Percentiles rank a stretch among this genome's conserved stretches.
Conservation (phyloP, 1,140 invertebrate species). For the Lucilia sericata region DNA sequence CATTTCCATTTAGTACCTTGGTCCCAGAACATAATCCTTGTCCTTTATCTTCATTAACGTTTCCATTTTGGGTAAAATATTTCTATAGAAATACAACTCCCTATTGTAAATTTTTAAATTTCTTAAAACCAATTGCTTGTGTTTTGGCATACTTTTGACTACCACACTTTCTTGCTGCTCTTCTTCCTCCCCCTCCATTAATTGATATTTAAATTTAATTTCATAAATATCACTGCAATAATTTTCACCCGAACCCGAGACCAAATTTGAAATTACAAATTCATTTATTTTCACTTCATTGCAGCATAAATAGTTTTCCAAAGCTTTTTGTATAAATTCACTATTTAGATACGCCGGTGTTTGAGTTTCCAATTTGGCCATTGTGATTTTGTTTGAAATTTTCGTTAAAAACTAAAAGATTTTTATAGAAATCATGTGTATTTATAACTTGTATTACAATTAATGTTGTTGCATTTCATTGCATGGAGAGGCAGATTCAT, state of each 20-base stretch:
- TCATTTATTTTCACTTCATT: conserved; percentile 53
- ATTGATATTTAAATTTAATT: conserved; percentile 54
- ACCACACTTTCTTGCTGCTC: conserved; percentile 54
- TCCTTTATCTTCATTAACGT: conserved; percentile 56
- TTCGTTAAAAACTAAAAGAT: neutral
- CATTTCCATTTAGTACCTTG: conserved; percentile 45
- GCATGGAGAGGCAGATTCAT: neutral
- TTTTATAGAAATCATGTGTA: neutral
- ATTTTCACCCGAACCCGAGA: conserved; percentile 60
- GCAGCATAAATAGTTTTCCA: conserved; percentile 59
- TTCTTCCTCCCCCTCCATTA: conserved; percentile 39
- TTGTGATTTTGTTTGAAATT: neutral
- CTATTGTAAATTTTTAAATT: conserved; percentile 62
- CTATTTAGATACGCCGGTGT: conserved; percentile 42
- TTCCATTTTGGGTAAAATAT: conserved; percentile 62
- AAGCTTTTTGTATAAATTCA: conserved; percentile 54
- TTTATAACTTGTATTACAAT: neutral
- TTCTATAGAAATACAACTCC: conserved; percentile 60
- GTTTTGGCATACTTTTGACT: conserved; percentile 62
- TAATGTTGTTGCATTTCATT: neutral
- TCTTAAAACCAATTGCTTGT: conserved; percentile 59
- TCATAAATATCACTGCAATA: conserved; percentile 66
- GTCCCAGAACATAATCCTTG: conserved; percentile 52
- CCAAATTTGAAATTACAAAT: conserved; percentile 56
- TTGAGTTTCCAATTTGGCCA: neutral